These are phyloP conservation scores for Chaetophractus vellerosus DNA, from an alignment of 2,797 vertebrate species.

Conservation along the genomic window DNA sequence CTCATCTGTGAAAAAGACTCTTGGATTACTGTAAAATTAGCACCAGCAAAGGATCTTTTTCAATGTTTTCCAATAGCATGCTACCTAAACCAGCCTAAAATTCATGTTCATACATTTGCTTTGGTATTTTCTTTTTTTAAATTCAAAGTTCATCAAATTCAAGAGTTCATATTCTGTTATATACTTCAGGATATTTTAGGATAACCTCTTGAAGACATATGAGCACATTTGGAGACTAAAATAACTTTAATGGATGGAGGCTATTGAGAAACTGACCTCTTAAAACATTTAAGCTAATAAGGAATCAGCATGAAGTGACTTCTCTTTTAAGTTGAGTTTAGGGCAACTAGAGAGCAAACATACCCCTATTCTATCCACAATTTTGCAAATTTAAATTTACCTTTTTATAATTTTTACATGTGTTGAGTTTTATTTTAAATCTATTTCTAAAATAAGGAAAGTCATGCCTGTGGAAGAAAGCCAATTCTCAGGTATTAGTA, in stretches of 20 bases:
- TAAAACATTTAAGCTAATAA: conserved; percentile 40
- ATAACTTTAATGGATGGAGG: conserved; percentile 8
- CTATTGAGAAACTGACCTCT: conserved; percentile 27
- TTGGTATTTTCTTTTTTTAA: conserved; percentile 6
- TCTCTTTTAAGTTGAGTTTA: not conserved
- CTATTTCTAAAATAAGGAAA: not conserved
- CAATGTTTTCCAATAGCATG: not conserved
- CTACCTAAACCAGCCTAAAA: not conserved
- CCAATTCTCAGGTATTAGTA: not conserved
- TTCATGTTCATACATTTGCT: not conserved
- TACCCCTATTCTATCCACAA: not conserved
- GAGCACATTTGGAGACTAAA: not conserved
- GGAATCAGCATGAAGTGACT: not conserved
- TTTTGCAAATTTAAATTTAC: not conserved
- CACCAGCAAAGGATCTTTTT: not conserved
- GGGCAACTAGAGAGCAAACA: not conserved
- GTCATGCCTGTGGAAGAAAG: not conserved
- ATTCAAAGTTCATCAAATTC: conserved; percentile 19
- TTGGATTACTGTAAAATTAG: not conserved
- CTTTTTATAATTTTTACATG: not conserved
- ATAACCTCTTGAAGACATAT: not conserved
- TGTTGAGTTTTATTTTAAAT: not conserved
- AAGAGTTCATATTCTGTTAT: not conserved
- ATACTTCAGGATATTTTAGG: conserved; percentile 49
- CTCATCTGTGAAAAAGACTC: not conserved